Evolutionary conservation across 2,113 vertebrate species (phyloP), one percentile per base, ranked within the genome.

Genomic region (Anarhynchus alexandrinus): DNA sequence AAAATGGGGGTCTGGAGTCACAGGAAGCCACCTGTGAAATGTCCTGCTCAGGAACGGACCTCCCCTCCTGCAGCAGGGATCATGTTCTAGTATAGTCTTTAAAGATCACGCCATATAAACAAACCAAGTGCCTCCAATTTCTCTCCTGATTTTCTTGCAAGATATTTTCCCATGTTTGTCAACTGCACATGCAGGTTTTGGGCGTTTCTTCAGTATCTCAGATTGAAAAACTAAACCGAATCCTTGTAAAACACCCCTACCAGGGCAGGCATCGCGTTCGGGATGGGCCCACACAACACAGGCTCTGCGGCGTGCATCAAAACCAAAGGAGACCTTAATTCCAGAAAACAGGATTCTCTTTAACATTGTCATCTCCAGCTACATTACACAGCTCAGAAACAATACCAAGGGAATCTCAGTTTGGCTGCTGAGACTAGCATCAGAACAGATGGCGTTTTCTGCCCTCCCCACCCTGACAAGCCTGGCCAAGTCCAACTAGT

Each of bases 191-290:
- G 40, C 23, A 52, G 72, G 70, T 64, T 84, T 70, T 82, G 78
- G 43, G 27, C 67, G 49, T 6, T n/a, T 47, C 34, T 74, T 66
- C 13, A 11, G 22, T 18, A 7, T 57, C 30, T 45, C 52, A 10
- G 8, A 12, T 0, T 15, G 42, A 42, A 64, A 51, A 34, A 36
- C 12, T 4, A 3, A 32, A 70, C 12, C 2, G 6, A 54, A 65
- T n/a, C 22, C 65, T 13, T 27, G 32, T 14, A 18, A 69, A 26
- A 55, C 30, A 21, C 40, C 20, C 6, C 1, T 5, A 4, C 25
- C 14, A 36, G 67, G 61, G 69, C 72, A 72, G 57, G 30, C 11
- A 0, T 2, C 0, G 0, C 11, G 4, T 11, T 32, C 2, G 6
- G 70, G 58, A 23, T 38, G 77, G 91, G 77, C 65, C 51, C 74